Evolutionary conservation across 2,888 invertebrate species (phyloP), one percentile per base, ranked within the genome.

Genomic region (Pristionchus mayeri): DNA sequence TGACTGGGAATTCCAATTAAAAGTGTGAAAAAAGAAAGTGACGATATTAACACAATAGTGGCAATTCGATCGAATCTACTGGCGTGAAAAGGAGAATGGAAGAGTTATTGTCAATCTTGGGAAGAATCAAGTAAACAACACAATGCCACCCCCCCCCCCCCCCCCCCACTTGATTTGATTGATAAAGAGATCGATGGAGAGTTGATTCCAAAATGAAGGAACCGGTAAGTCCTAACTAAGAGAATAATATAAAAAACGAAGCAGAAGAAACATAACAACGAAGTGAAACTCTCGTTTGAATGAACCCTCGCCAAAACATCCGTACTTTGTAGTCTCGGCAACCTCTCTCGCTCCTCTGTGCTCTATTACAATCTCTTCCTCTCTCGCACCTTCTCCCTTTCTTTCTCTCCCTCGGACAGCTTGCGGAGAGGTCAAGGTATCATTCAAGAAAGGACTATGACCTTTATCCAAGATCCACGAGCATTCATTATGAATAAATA

Each of bases 251-350:
- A 34, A 30, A 63, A 30, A 13, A 30, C 30, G 24, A 27, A 63
- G 18, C 0, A 1, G 18, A 30, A 0, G 34, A 16, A 16, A n/a
- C 63, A n/a, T 57, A 24, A 9, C 63, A 63, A 27, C 11, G 16
- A 34, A 30, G 3, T 16, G n/a, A n/a, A 11, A 9, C 27, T 34
- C 63, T 30, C 37, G 4, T 37, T 44, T 75, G 71, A 40, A 44
- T 75, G 71, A 75, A 75, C 71, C 37, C 71, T 75, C 71, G 16
- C 24, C 71, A 3, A n/a, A 11, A 13, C n/a, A n/a, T 44, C 30
- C 44, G 71, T 37, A 75, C 71, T 75, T 75, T 78, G 78, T 50
- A 30, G 37, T n/a, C 78, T 78, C 16, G n/a, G 18, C 63, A 34
- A 34, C 34, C 27, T 57, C 57, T 24, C 57, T 57, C n/a, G n/a